phyloP scores from a whole-genome alignment of 2,888 invertebrate genomes.

The Melipona bicolor region DNA sequence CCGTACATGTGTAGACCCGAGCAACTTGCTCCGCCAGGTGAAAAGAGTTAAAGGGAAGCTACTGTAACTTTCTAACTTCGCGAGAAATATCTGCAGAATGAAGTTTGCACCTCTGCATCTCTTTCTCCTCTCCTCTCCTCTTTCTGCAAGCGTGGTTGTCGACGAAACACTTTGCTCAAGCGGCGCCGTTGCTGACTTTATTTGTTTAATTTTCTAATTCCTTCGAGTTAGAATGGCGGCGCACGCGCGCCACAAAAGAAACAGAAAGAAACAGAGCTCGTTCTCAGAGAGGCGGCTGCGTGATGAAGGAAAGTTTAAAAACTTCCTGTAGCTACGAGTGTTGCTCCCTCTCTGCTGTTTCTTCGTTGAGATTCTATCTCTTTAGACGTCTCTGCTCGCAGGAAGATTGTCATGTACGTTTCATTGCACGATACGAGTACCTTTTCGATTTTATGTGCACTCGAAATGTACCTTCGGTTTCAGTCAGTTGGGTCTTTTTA shows the following conservation, averaged over 20 bases:
- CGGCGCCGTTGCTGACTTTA: conserved; percentile 22
- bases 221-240: conserved; percentile 34
- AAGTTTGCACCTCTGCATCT: conserved; percentile 39
- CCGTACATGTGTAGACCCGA: conserved; percentile 19
- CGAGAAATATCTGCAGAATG: conserved; percentile 47
- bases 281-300: neutral
- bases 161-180: conserved; percentile 40
- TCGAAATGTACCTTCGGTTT: too few relatives aligned
- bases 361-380: too few relatives aligned
- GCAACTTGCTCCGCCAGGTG: conserved; percentile 3
- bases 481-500: too few relatives aligned
- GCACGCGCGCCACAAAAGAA: neutral
- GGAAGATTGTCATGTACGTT: too few relatives aligned
- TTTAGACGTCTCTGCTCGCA: too few relatives aligned
- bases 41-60: conserved; percentile 45
- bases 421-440: too few relatives aligned
- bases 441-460: too few relatives aligned
- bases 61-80: conserved; percentile 40
- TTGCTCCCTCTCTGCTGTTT: neutral
- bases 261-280: neutral
- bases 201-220: conserved; percentile 57
- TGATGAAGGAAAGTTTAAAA: conserved; percentile 31
- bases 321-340: neutral
- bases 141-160: neutral
- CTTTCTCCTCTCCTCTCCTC: neutral